A percentile compares a stretch with the other conserved stretches of the same genome.
Conservation (phyloP, 2,888 invertebrate genomes). For the Matsumyia berberina region DNA sequence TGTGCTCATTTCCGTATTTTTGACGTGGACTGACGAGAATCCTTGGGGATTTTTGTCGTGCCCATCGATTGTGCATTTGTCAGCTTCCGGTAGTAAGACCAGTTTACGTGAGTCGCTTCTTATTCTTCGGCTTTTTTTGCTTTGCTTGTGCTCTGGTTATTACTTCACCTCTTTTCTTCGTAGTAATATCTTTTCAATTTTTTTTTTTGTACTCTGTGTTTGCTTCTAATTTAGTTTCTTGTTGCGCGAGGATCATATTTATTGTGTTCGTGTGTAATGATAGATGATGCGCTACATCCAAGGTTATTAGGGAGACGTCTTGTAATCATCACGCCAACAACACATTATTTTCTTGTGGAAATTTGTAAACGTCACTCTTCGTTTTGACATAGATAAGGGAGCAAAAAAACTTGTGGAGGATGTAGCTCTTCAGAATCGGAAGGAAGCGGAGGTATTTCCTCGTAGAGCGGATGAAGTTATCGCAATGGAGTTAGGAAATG, state of each 20-base stretch:
- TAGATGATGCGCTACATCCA: conserved; percentile 64
- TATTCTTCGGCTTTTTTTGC: conserved; percentile 5
- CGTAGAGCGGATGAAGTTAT: conserved; percentile 29
- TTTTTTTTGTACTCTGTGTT: conserved; percentile 8
- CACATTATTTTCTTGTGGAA: conserved; percentile 56
- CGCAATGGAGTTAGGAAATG: not conserved
- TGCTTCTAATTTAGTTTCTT: conserved; percentile 63
- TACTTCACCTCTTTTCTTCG: conserved; percentile 42
- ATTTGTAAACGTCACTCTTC: conserved; percentile 56
- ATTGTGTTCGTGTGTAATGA: conserved; percentile 39
- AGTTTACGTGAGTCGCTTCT: conserved; percentile 38
- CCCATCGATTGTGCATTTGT: conserved; percentile 69
- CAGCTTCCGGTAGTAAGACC: conserved; percentile 73
- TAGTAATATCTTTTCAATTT: conserved; percentile 13
- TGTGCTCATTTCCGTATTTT: conserved; percentile 59
- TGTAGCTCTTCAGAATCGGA: conserved; percentile 63
- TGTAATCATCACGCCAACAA: conserved; percentile 73
- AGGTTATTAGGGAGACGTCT: conserved; percentile 71
- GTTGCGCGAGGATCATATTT: conserved; percentile 58
- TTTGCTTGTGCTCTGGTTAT: conserved; percentile 64
- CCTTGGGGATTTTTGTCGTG: conserved; percentile 52
- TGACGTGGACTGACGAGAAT: conserved; percentile 25
- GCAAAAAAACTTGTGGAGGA: conserved; percentile 41
- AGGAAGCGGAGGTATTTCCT: conserved; percentile 49
- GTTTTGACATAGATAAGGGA: conserved; percentile 18